These are phyloP conservation scores for Phanerotoma sp. DNA, from an alignment of 2,888 invertebrate species.

Conservation along the genomic window DNA sequence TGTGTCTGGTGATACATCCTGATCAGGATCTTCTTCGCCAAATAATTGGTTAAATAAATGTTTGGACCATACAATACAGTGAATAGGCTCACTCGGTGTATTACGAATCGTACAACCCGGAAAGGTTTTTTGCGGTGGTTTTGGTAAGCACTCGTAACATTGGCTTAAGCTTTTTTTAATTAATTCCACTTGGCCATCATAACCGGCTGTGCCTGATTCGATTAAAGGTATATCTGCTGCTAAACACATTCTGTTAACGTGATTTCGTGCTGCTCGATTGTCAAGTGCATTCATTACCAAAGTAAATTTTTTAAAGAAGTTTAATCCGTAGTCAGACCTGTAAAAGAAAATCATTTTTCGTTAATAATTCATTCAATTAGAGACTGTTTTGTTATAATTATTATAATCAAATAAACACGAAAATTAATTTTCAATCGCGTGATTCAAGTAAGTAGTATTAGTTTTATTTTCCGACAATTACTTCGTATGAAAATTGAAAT, in stretches of 20 bases:
- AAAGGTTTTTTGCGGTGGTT: slow-evolving; percentile 87
- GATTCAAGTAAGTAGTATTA: too few relatives aligned
- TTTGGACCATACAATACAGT: slow-evolving; percentile 99
- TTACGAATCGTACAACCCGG: slow-evolving; percentile 99
- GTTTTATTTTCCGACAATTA: too few relatives aligned
- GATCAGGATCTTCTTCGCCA: slow-evolving; percentile 94
- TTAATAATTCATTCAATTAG: not conserved
- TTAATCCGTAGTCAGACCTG: slow-evolving; percentile 85
- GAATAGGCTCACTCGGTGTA: slow-evolving; percentile 98
- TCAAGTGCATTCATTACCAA: slow-evolving; percentile 96
- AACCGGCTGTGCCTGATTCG: slow-evolving; percentile 97
- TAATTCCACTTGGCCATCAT: slow-evolving; percentile 92
- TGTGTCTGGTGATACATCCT: slow-evolving; percentile 97
- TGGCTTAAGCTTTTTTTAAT: slow-evolving; percentile 86
- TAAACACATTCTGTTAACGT: slow-evolving; percentile 98
- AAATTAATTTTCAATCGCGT: too few relatives aligned
- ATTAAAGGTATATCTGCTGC: slow-evolving; percentile 92
- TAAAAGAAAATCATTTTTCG: slow-evolving; percentile 36
- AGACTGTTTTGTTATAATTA: not conserved
- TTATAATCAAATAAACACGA: not conserved
- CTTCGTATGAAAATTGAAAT: too few relatives aligned
- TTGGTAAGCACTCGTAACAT: slow-evolving; percentile 96
- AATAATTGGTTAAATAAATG: slow-evolving; percentile 98
- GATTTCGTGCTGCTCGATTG: slow-evolving; percentile 93
- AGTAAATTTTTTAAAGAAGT: slow-evolving; percentile 88